Conservation (phyloP, 2,797 vertebrate species). For the Syncerus caffer region DNA sequence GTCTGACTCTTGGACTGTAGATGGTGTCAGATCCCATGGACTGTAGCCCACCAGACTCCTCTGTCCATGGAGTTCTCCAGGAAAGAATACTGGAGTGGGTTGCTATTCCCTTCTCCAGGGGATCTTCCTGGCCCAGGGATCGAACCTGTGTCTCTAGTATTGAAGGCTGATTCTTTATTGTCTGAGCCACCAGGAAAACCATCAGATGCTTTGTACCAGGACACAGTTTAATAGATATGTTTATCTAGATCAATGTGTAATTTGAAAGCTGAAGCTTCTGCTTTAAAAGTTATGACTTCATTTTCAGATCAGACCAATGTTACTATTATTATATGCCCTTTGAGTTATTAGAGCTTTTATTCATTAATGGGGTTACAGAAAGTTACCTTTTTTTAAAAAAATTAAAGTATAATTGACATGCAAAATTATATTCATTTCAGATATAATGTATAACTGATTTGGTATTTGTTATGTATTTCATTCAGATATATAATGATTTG, state of each 20-base stretch:
- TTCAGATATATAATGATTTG: not conserved
- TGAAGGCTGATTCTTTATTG: not conserved
- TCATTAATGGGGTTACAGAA: not conserved
- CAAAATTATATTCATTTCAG: not conserved
- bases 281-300: not conserved
- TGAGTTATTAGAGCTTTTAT: not conserved
- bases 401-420: not conserved
- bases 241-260: not conserved
- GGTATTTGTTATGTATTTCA: not conserved
- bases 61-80: not conserved
- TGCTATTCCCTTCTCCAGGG: not conserved
- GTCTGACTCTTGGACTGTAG: not conserved
- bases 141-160: accelerated
- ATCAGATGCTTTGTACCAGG: not conserved
- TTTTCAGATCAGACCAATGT: not conserved
- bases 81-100: not conserved
- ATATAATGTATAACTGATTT: not conserved
- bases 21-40: not conserved
- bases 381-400: not conserved
- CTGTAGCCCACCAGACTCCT: not conserved
- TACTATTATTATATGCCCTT: not conserved
- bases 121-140: not conserved
- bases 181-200: not conserved
- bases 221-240: not conserved
- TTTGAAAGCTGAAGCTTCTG: not conserved